phyloP scores from a whole-genome alignment of 2,888 invertebrate species.

The Luperina testacea region DNA sequence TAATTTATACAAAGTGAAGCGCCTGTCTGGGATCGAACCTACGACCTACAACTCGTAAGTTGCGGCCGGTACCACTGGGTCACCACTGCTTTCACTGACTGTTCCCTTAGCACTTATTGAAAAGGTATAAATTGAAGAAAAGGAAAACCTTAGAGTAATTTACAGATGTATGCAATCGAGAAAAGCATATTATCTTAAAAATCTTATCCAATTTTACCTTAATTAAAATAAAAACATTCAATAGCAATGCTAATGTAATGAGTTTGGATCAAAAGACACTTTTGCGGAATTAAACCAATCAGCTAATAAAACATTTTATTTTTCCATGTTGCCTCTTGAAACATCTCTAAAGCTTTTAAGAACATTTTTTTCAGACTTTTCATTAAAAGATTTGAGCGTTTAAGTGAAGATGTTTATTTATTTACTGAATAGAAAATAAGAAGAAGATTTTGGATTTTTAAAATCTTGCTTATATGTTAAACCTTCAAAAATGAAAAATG shows the following conservation, averaged over 20 bases:
- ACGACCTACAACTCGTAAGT: not conserved
- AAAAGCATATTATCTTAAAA: not conserved
- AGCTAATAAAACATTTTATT: conserved; percentile 50
- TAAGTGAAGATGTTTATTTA: conserved; percentile 40
- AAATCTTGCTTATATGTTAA: not conserved
- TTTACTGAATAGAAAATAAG: conserved; percentile 22
- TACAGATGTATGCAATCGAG: not conserved
- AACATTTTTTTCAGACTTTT: conserved; percentile 24
- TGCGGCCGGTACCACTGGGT: not conserved
- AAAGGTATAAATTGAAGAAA: not conserved
- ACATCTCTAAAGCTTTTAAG: conserved; percentile 17
- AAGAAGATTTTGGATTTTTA: not conserved
- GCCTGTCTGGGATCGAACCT: not conserved
- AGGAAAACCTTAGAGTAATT: not conserved
- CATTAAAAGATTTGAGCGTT: conserved; percentile 28
- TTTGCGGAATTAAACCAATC: conserved; percentile 56
- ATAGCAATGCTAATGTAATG: conserved; percentile 52
- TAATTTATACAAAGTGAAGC: not conserved
- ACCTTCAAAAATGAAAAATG: not conserved
- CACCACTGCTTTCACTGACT: not conserved
- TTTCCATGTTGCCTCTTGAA: conserved; percentile 21
- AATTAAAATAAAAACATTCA: conserved; percentile 44
- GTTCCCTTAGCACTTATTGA: not conserved
- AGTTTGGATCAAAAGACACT: conserved; percentile 51
- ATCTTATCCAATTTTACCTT: conserved; percentile 17